phyloP scores from a whole-genome alignment of 2,888 invertebrate species.

The Anoncus sp. region DNA sequence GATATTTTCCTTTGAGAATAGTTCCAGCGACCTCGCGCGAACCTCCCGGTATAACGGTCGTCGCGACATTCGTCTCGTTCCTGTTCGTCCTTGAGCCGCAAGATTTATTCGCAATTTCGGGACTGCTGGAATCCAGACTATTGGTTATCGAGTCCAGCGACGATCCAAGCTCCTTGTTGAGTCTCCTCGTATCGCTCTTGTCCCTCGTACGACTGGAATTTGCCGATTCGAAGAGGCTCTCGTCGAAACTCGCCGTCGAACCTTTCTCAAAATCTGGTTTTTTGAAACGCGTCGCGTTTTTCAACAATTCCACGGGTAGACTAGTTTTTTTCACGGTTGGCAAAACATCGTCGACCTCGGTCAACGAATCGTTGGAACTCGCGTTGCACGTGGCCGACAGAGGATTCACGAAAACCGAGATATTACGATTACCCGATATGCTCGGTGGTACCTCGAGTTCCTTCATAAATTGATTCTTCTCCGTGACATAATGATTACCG shows the following conservation, averaged over 20 bases:
- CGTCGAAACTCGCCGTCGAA: slow-evolving; percentile 79
- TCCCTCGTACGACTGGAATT: slow-evolving; percentile 75
- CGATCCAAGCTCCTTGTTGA: slow-evolving; percentile 78
- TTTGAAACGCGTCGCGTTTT: slow-evolving; percentile 80
- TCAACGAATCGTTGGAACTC: slow-evolving; percentile 80
- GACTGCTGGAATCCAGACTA: slow-evolving; percentile 80
- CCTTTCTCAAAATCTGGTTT: slow-evolving; percentile 78
- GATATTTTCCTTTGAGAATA: slow-evolving; percentile 79
- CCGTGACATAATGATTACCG: slow-evolving; percentile 82
- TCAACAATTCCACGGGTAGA: slow-evolving; percentile 75
- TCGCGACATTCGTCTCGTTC: slow-evolving; percentile 47
- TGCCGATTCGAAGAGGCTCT: slow-evolving; percentile 79
- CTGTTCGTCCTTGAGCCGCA: slow-evolving; percentile 40
- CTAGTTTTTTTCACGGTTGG: slow-evolving; percentile 68
- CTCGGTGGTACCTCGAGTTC: slow-evolving; percentile 84
- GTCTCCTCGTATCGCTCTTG: slow-evolving; percentile 78
- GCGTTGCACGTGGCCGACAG: slow-evolving; percentile 82
- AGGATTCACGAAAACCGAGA: slow-evolving; percentile 89
- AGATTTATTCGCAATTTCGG: slow-evolving; percentile 72
- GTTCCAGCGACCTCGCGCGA: slow-evolving; percentile 80
- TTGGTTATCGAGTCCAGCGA: slow-evolving; percentile 80
- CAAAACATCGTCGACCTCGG: slow-evolving; percentile 76
- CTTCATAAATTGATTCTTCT: slow-evolving; percentile 81
- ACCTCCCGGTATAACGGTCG: slow-evolving; percentile 73
- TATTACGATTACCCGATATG: slow-evolving; percentile 84